A percentile compares a stretch with the other conserved stretches of the same genome.
Conservation (phyloP, 92 coral and sea anemone species). For the Actinernus sp. region DNA sequence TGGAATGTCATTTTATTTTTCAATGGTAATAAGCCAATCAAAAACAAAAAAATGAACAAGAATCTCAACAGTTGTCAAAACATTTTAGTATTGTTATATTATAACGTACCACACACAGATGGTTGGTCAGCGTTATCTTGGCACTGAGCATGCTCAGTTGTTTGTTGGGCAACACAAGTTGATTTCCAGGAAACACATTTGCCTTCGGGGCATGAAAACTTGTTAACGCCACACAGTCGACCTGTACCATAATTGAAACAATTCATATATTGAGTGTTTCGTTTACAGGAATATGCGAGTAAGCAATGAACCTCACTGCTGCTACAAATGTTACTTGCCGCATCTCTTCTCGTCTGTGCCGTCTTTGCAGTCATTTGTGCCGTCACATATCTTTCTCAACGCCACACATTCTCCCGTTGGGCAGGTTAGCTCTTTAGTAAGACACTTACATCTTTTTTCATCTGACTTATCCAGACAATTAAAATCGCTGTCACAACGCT, state of each 20-base stretch:
- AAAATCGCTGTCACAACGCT: conserved; percentile 30
- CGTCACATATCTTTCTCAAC: conserved; percentile 47
- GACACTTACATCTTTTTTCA: conserved; percentile 48
- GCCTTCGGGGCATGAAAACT: conserved; percentile 13
- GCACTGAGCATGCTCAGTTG: too few relatives aligned
- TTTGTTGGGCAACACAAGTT: conserved; percentile 1
- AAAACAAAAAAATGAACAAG: too few relatives aligned
- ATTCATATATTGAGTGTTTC: too few relatives aligned
- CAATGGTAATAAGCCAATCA: too few relatives aligned
- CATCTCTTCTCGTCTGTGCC: conserved; percentile 65
- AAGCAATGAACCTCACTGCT: too few relatives aligned
- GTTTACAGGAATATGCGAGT: too few relatives aligned
- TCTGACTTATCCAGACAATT: conserved; percentile 42
- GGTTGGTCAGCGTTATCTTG: conserved; percentile 7
- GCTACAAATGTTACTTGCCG: too few relatives aligned
- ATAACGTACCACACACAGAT: conserved; percentile 12
- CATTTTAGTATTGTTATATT: background rate
- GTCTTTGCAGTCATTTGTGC: conserved; percentile 40
- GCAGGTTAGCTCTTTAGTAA: conserved; percentile 50
- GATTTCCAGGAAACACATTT: conserved; percentile 6
- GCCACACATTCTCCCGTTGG: conserved; percentile 53
- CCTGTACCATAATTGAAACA: background rate
- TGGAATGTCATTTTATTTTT: too few relatives aligned
- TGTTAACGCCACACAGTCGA: background rate
- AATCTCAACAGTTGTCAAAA: background rate